phyloP scores from a whole-genome alignment of 2,113 vertebrate species.

The Acinonyx jubatus region DNA sequence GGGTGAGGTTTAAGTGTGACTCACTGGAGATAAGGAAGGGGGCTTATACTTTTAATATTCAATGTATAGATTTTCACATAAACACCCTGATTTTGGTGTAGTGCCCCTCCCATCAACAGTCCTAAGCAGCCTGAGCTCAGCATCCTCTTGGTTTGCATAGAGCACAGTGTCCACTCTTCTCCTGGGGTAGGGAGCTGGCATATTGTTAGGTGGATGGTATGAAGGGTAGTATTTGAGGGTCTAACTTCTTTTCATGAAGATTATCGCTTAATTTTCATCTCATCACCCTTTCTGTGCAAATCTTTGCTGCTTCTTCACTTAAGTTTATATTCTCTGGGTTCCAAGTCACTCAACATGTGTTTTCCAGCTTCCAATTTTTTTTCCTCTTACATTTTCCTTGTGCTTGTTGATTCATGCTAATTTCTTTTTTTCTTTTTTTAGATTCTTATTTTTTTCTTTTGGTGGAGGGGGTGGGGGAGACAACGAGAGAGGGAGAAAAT shows the following conservation, averaged over 20 bases:
- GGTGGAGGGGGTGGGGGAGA: too few relatives aligned
- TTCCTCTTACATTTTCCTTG: neutral
- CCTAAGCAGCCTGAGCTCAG: neutral
- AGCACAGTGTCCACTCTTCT: neutral
- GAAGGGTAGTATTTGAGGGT: neutral
- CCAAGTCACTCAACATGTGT: neutral
- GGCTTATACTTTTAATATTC: neutral
- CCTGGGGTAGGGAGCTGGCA: neutral
- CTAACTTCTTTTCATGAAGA: neutral
- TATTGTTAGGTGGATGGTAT: neutral
- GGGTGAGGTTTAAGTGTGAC: neutral
- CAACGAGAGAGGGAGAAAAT: too few relatives aligned
- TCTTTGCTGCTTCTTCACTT: neutral
- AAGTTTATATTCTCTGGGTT: neutral
- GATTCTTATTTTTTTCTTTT: too few relatives aligned
- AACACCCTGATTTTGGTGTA: neutral
- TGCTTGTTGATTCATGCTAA: neutral
- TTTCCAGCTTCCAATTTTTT: neutral
- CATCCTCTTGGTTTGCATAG: neutral
- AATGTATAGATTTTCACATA: too few relatives aligned
- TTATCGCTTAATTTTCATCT: neutral
- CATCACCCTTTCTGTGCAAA: neutral
- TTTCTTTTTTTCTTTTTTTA: too few relatives aligned
- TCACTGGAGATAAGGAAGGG: neutral
- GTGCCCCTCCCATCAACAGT: neutral